Percentiles rank a stretch among this genome's conserved stretches.
Conservation (phyloP, 2,113 vertebrate genomes). For the Scytalopus superciliaris region DNA sequence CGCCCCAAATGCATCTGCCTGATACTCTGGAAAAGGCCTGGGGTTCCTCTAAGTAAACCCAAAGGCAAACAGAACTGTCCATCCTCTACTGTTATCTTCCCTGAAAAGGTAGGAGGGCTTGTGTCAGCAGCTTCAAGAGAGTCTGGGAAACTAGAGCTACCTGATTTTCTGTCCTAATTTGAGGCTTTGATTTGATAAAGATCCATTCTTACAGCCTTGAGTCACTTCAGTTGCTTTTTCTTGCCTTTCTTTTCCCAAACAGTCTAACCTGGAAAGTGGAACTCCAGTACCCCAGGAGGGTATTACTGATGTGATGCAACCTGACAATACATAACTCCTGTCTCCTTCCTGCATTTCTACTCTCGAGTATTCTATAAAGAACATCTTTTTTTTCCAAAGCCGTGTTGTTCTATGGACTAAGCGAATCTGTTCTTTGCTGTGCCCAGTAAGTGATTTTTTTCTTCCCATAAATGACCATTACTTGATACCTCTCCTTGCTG, state of each 20-base stretch:
- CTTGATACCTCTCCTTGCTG: not conserved
- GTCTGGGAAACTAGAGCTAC: not conserved
- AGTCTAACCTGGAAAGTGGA: conserved; percentile 31
- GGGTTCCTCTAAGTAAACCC: not conserved
- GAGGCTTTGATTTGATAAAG: not conserved
- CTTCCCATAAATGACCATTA: not conserved
- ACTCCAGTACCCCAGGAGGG: conserved; percentile 42
- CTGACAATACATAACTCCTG: conserved; percentile 26
- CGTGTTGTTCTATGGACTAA: not conserved
- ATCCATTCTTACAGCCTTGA: not conserved
- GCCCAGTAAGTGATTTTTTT: not conserved
- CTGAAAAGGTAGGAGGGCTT: not conserved
- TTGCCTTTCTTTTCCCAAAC: not conserved
- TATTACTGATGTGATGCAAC: conserved; percentile 30
- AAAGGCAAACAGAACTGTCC: not conserved
- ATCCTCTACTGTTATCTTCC: not conserved
- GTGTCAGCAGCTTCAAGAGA: not conserved
- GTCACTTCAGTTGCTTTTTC: not conserved
- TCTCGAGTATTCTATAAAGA: not conserved
- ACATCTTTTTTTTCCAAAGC: not conserved
- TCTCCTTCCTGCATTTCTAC: not conserved
- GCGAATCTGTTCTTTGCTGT: not conserved
- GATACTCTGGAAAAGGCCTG: accelerated
- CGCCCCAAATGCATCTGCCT: not conserved
- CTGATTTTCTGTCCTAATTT: not conserved